Conservation (phyloP, 2,797 vertebrate species). For the Sebastes matsubarae region DNA sequence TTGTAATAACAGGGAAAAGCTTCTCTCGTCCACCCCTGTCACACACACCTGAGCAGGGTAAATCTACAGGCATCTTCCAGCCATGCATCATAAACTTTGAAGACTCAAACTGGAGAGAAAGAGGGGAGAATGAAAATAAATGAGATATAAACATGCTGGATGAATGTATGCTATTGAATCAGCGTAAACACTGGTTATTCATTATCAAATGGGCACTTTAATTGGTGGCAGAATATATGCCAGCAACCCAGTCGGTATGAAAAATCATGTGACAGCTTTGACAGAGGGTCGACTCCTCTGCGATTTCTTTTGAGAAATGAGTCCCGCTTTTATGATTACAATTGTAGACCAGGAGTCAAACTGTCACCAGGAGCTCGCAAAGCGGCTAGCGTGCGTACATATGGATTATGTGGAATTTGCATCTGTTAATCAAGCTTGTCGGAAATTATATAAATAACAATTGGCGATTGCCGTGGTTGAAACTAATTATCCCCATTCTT, state of each 20-base stretch:
- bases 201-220: constrained; percentile 61
- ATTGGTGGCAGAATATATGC: constrained; percentile 49
- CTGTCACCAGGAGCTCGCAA: constrained; percentile 25
- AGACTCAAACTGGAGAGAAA: constrained; percentile 53
- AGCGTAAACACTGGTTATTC: constrained; percentile 59
- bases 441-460: constrained; percentile 71
- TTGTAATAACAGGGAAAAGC: constrained; percentile 16
- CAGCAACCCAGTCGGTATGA: constrained; percentile 5
- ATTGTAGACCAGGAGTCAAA: constrained; percentile 40
- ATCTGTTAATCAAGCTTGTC: constrained; percentile 64
- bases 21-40: constrained; percentile 4
- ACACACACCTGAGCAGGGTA: constrained; percentile 35
- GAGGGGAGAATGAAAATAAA: constrained; percentile 60
- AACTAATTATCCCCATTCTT: constrained; percentile 66
- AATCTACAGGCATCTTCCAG: constrained; percentile 42
- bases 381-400: constrained; percentile 14
- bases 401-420: constrained; percentile 64
- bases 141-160: constrained; percentile 53
- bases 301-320: constrained; percentile 46
- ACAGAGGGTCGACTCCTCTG: constrained; percentile 37
- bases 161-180: constrained; percentile 52
- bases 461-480: constrained; percentile 44
- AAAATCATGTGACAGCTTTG: constrained; percentile 44
- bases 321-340: constrained; percentile 22
- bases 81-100: constrained; percentile 62